Evolutionary conservation across 2,797 vertebrate genomes (phyloP).

Genomic region (Melanotaenia boesemani): DNA sequence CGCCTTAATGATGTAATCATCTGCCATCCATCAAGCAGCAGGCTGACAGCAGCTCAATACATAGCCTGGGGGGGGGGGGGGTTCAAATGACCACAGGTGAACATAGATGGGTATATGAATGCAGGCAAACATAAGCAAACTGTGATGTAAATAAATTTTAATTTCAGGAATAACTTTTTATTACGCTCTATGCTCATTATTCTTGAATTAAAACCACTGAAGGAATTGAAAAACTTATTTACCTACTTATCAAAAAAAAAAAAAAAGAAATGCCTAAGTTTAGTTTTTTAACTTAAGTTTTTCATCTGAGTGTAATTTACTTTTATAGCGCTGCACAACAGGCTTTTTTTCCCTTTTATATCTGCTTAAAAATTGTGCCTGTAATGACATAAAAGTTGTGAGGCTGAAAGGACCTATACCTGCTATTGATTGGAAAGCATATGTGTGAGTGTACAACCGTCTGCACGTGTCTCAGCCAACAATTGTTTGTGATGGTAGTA

Average conservation of each 20-base stretch:
- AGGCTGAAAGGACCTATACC: constrained; percentile 42
- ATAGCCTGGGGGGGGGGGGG: constrained; percentile 8
- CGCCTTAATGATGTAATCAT: constrained; percentile 50
- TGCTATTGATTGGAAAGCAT: constrained; percentile 60
- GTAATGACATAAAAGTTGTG: constrained; percentile 31
- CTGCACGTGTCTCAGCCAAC: constrained; percentile 21
- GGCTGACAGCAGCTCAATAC: constrained; percentile 71
- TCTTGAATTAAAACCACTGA: constrained; percentile 14
- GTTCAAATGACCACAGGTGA: constrained; percentile 28
- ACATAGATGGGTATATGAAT: neutral
- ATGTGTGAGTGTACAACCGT: constrained; percentile 13
- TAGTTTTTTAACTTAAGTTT: constrained; percentile 18
- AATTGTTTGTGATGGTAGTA: constrained; percentile 26
- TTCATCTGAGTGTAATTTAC: constrained; percentile 37
- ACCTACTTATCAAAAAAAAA: neutral
- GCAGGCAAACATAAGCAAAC: neutral
- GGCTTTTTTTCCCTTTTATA: constrained; percentile 42
- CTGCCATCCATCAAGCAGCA: constrained; percentile 69
- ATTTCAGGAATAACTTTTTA: neutral
- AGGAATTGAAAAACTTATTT: constrained; percentile 1
- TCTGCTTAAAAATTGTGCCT: constrained; percentile 30
- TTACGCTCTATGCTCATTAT: neutral
- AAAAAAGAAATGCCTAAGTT: neutral
- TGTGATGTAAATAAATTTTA: constrained; percentile 33
- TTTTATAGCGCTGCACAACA: constrained; percentile 35